Conservation (phyloP, 2,888 invertebrate species). For the Hirtodrosophila confusa region DNA sequence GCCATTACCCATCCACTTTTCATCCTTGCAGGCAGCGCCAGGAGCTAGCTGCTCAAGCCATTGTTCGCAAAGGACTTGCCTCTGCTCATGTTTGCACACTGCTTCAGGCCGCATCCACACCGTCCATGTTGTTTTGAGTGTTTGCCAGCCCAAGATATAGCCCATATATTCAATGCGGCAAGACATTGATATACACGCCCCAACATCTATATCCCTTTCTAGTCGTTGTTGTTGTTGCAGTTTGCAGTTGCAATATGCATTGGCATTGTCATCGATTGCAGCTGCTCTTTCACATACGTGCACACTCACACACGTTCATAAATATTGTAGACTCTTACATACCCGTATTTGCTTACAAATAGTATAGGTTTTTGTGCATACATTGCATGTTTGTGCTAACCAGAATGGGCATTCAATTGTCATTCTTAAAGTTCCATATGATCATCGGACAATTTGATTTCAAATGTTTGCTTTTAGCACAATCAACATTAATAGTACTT, state of each 20-base stretch:
- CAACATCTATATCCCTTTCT: conserved; percentile 20
- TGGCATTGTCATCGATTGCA: conserved; percentile 36
- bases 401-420: too few species aligned
- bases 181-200: conserved; percentile 42
- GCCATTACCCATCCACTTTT: too few species aligned
- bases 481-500: too few species aligned
- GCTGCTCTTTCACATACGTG: conserved; percentile 1
- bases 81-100: conserved; percentile 63
- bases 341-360: too few species aligned
- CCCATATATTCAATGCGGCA: conserved; percentile 44
- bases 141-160: conserved; percentile 1
- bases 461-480: too few species aligned
- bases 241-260: conserved; percentile 29
- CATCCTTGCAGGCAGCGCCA: neutral
- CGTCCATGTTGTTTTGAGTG: conserved; percentile 2
- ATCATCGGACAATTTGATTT: too few species aligned
- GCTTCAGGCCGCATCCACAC: conserved; percentile 46
- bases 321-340: neutral
- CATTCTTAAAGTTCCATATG: too few species aligned
- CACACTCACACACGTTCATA: neutral
- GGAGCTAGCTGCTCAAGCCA: conserved; percentile 30
- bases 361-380: too few species aligned
- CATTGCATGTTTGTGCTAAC: too few species aligned
- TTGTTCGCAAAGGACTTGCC: conserved; percentile 52
- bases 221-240: neutral